Conservation (phyloP, 2,797 vertebrate species). For the Epinephelus coioides region DNA sequence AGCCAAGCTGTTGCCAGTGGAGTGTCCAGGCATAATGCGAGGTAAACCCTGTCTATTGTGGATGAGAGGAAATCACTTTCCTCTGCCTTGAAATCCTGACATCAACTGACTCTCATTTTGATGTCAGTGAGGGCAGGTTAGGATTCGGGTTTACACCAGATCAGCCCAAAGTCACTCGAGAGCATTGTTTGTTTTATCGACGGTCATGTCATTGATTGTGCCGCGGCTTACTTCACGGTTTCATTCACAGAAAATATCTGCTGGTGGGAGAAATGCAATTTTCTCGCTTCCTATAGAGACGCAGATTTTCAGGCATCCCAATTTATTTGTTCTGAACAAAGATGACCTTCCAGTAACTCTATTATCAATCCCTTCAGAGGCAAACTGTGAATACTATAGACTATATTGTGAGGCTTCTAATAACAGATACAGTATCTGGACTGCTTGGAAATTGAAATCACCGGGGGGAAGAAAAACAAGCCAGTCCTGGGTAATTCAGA, state of each 20-base stretch:
- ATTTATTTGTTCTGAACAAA: background rate
- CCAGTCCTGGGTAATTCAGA: constrained; percentile 14
- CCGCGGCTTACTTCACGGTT: background rate
- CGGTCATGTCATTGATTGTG: background rate
- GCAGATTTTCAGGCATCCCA: background rate
- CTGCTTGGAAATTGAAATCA: constrained; percentile 10
- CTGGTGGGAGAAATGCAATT: background rate
- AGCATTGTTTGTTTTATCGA: constrained; percentile 19
- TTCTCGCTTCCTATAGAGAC: background rate
- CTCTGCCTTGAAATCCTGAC: background rate
- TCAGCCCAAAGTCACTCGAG: constrained; percentile 3
- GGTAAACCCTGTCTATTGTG: background rate
- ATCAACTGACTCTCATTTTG: background rate
- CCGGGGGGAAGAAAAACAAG: background rate
- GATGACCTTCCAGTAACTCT: constrained; percentile 1
- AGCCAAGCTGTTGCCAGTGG: constrained; percentile 13
- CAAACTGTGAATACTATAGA: background rate
- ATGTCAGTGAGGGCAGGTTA: constrained; percentile 4
- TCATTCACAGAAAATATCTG: background rate
- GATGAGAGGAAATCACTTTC: background rate
- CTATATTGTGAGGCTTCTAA: background rate
- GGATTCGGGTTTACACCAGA: constrained; percentile 11
- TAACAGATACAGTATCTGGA: background rate
- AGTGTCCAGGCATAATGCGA: background rate
- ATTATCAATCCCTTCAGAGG: background rate